These are phyloP conservation scores for Argentina silus DNA, from an alignment of 2,797 vertebrate genomes.

Conservation along the genomic window DNA sequence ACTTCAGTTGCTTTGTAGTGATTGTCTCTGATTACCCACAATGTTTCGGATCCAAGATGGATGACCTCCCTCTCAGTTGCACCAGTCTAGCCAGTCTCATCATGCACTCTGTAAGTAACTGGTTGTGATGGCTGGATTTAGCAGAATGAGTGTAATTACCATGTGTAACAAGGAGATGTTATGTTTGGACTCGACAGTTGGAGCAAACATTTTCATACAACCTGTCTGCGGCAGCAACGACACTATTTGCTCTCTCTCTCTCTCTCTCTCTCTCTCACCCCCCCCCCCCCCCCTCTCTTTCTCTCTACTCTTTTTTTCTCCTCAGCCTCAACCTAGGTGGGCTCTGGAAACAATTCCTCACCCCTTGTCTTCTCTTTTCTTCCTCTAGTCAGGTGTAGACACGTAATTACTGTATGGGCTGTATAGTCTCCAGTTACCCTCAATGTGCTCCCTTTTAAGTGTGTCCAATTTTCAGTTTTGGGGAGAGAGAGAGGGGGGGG, in stretches of 20 bases:
- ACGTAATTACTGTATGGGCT: conserved; percentile 63
- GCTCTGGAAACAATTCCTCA: conserved; percentile 52
- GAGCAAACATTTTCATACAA: conserved; percentile 66
- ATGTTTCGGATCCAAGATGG: conserved; percentile 25
- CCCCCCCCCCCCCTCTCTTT: not conserved
- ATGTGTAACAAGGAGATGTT: conserved; percentile 63
- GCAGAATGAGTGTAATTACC: conserved; percentile 55
- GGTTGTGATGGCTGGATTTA: conserved; percentile 50
- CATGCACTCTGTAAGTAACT: conserved; percentile 37
- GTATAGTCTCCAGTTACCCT: conserved; percentile 64
- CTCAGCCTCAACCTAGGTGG: conserved; percentile 64
- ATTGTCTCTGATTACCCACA: conserved; percentile 25
- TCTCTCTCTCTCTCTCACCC: conserved; percentile 6
- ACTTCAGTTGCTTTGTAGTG: not conserved
- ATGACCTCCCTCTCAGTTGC: conserved; percentile 17
- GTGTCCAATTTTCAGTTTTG: conserved; percentile 43
- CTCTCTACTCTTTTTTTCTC: conserved; percentile 1
- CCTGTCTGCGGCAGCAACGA: conserved; percentile 50
- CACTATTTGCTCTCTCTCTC: conserved; percentile 38
- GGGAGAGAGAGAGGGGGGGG: not conserved
- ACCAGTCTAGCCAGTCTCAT: conserved; percentile 27
- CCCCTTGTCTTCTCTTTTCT: conserved; percentile 21
- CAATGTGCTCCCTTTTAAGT: conserved; percentile 60
- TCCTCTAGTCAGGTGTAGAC: conserved; percentile 67
- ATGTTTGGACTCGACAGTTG: conserved; percentile 59